Conservation (phyloP, 1,140 invertebrate genomes). For the Periplaneta americana region DNA sequence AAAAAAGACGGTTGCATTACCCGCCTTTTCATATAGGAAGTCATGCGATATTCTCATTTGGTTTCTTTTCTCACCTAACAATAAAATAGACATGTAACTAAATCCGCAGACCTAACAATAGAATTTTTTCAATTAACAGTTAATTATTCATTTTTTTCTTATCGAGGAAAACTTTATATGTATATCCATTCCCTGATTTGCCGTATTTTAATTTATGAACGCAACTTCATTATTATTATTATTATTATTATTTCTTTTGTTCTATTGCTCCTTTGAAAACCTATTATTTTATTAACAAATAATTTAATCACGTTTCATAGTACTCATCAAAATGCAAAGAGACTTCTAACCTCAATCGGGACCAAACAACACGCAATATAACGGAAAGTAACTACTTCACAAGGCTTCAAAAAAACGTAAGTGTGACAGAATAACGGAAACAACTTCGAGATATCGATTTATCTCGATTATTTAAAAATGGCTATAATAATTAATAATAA, state of each 20-base stretch:
- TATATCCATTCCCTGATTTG: constrained; percentile 7
- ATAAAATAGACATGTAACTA: background rate
- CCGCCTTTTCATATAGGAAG: background rate
- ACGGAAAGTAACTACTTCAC: background rate
- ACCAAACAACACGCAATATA: background rate
- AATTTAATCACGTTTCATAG: background rate
- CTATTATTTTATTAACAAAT: background rate
- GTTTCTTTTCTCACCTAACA: background rate
- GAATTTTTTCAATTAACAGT: background rate
- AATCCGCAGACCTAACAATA: background rate
- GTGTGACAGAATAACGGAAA: background rate
- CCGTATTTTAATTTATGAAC: constrained; percentile 6
- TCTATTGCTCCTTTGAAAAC: background rate
- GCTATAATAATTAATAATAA: background rate
- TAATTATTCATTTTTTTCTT: background rate
- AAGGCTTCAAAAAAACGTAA: too few species aligned
- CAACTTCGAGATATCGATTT: background rate
- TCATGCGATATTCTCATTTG: background rate
- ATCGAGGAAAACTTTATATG: background rate
- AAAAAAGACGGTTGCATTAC: background rate
- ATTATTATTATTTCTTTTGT: background rate
- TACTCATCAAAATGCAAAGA: background rate
- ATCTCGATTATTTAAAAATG: background rate
- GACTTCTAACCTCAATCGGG: background rate
- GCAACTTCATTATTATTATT: background rate